Base-by-base conservation (phyloP, 2,888 invertebrate species). In the Lamellibrachia columna region DNA sequence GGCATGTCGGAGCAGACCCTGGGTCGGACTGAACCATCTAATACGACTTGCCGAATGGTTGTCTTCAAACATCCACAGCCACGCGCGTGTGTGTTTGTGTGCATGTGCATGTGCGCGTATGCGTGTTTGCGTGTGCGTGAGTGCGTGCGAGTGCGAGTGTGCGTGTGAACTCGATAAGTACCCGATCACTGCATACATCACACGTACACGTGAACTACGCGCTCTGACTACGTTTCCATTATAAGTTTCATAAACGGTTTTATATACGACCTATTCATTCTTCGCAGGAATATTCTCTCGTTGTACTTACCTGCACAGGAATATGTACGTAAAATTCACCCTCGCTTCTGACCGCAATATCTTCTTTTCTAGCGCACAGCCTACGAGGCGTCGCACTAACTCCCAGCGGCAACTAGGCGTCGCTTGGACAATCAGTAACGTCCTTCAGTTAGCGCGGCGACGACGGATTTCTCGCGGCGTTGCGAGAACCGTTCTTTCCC, bases 381-480 rank as follows among this genome's bases (percentile, higher is more conserved):
- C 1, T 58, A 11, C 6, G 75, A 22, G 75, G 15, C 15, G 75
- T 75, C 75, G 15, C 75, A 75, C 75, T 22, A 75, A 75, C 75
- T 75, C 75, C 75, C 75, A 75, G n/a, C 75, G 75, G 22, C 75
- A 75, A 75, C 75, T 55, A 9, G 55, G 1, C 9, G 55, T 55
- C 55, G 9, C 55, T 75, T 22, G 22, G 22, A n/a, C 75, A n/a
- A n/a, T 75, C 15, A n/a, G 22, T 22, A 75, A 22, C 75, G 75
- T 75, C 75, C 75, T 75, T 22, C 75, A n/a, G 75, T 22, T 15
- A 75, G 75, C 75, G 75, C 75, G 75, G 75, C 75, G n/a, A 15
- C 75, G 75, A 75, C n/a, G 75, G 75, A 75, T 75, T 55, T 75
- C 75, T 75, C 22, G 75, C 75, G 75, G n/a, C 75, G 75, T 75